Percentiles rank a stretch among this genome's conserved stretches.
Conservation (phyloP, 92 coral and sea anemone genomes). For the Ricordea florida region DNA sequence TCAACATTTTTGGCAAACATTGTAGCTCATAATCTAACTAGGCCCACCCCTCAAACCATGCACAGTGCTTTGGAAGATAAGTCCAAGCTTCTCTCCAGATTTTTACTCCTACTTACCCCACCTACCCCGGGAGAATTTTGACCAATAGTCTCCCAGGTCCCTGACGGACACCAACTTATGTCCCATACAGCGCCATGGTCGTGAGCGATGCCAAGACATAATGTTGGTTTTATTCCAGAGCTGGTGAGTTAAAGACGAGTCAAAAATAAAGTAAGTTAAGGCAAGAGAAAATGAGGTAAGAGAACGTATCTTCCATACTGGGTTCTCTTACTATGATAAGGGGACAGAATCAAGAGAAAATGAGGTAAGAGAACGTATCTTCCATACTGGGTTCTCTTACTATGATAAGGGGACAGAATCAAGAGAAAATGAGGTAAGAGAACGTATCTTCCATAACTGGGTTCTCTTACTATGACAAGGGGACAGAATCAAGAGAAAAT, state of each 20-base stretch:
- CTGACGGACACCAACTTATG: slow-evolving; percentile 90
- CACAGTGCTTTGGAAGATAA: too few relatives aligned
- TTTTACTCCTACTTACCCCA: background rate
- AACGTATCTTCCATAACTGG: too few relatives aligned
- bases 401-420: too few relatives aligned
- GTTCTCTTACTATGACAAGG: too few relatives aligned
- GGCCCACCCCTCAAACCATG: too few relatives aligned
- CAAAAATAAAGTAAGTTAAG: too few relatives aligned
- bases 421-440: too few relatives aligned
- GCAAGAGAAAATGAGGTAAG: background rate
- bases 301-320: background rate
- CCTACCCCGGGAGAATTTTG: background rate
- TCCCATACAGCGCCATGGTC: slow-evolving; percentile 88
- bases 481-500: too few relatives aligned
- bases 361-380: background rate
- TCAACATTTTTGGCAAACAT: too few relatives aligned
- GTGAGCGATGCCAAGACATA: slow-evolving; percentile 84
- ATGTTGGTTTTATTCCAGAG: slow-evolving; percentile 65
- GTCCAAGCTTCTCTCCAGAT: too few relatives aligned
- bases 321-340: background rate
- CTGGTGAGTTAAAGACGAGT: slow-evolving; percentile 14
- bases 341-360: background rate
- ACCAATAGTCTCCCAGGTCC: slow-evolving; percentile 74
- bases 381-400: too few relatives aligned
- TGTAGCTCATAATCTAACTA: too few relatives aligned